Percentiles rank a stretch among this genome's conserved stretches.
Evolutionary conservation across 2,113 vertebrate species (phyloP).

Genomic region (Casuarius casuarius): DNA sequence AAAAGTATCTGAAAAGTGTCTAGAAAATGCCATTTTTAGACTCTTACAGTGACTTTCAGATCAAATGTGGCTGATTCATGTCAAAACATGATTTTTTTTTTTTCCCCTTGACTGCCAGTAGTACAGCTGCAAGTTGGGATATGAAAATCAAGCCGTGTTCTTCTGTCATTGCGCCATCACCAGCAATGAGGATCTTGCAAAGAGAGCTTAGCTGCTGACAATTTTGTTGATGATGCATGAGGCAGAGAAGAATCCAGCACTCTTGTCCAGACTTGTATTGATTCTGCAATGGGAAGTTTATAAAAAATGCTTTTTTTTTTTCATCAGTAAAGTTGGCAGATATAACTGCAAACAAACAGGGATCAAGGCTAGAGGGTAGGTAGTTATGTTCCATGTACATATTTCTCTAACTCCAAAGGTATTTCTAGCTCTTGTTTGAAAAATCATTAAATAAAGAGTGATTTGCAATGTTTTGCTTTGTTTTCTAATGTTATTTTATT

Average conservation of each 20-base stretch:
- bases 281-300: not conserved
- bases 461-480: not conserved
- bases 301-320: accelerated
- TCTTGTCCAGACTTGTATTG: not conserved
- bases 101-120: not conserved
- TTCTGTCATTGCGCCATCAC: conserved; percentile 3
- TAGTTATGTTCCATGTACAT: not conserved
- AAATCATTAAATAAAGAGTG: not conserved
- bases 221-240: not conserved
- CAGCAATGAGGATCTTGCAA: not conserved
- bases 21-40: conserved; percentile 17
- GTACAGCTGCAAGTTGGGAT: conserved; percentile 18
- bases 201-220: not conserved
- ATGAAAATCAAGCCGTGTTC: conserved; percentile 41
- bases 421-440: not conserved
- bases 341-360: not conserved
- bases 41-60: not conserved
- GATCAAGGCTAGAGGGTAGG: not conserved
- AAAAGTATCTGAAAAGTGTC: not conserved
- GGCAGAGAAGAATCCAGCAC: not conserved
- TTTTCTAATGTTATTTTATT: not conserved
- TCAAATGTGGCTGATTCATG: conserved; percentile 13
- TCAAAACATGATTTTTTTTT: not conserved
- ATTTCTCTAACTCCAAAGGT: not conserved
- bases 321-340: not conserved